These are phyloP conservation scores for Nezara viridula DNA, from an alignment of 2,888 invertebrate species.

Conservation along the genomic window DNA sequence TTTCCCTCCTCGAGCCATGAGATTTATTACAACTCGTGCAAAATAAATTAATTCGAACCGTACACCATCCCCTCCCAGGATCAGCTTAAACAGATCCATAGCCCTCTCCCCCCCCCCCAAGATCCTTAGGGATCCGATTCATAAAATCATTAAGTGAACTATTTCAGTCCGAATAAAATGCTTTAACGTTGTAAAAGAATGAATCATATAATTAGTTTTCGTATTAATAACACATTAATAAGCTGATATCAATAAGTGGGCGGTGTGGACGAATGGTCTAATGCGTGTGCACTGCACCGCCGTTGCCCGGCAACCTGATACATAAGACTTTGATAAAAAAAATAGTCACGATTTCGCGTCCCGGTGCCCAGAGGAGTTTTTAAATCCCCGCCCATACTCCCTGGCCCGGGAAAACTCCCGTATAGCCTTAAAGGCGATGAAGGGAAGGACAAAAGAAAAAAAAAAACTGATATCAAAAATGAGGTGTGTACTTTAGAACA, in stretches of 20 bases:
- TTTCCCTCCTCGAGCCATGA: neutral
- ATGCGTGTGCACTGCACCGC: too few species aligned
- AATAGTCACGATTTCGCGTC: too few species aligned
- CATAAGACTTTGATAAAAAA: too few species aligned
- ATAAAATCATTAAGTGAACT: neutral
- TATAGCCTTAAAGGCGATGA: too few species aligned
- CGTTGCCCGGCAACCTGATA: too few species aligned
- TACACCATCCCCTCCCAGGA: neutral
- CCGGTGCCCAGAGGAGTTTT: too few species aligned
- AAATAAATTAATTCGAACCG: slow-evolving; percentile 41
- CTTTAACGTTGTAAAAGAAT: neutral
- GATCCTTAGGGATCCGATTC: neutral
- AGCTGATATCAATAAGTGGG: neutral
- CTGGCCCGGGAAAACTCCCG: too few species aligned
- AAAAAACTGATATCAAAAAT: too few species aligned
- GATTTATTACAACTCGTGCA: slow-evolving; percentile 34
- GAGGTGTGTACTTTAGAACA: too few species aligned
- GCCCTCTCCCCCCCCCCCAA: neutral
- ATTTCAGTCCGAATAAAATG: neutral
- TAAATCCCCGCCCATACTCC: too few species aligned
- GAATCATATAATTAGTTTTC: neutral
- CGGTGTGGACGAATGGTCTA: too few species aligned
- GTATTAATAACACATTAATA: neutral
- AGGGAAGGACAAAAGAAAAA: too few species aligned
- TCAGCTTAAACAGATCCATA: neutral